phyloP scores from a whole-genome alignment of 2,888 invertebrate genomes.

The Labia minor region DNA sequence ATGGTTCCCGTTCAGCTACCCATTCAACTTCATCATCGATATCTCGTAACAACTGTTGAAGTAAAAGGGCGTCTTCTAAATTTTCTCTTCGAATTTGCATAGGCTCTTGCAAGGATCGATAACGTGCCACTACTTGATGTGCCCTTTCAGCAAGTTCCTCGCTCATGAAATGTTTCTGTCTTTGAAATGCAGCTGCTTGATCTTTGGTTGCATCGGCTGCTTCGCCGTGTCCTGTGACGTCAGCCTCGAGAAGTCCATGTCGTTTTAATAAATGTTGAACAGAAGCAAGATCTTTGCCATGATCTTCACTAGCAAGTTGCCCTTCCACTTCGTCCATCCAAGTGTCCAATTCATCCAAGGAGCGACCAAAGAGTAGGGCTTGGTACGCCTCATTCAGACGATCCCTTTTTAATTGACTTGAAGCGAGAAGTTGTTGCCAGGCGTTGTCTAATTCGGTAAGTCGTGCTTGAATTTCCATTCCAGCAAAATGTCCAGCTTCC shows the following conservation, averaged over 20 bases:
- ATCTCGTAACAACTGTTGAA: constrained; percentile 84
- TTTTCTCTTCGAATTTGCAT: constrained; percentile 84
- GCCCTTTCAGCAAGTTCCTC: constrained; percentile 72
- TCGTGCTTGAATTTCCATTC: constrained; percentile 69
- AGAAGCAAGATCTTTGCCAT: constrained; percentile 73
- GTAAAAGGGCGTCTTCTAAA: constrained; percentile 74
- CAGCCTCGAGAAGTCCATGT: constrained; percentile 73
- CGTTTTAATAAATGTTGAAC: constrained; percentile 73
- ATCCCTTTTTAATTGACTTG: constrained; percentile 71
- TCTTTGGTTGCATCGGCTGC: constrained; percentile 69
- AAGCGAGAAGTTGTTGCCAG: constrained; percentile 76
- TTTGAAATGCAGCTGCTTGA: constrained; percentile 65
- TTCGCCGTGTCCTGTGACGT: constrained; percentile 72
- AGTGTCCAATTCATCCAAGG: constrained; percentile 80
- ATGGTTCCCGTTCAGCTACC: constrained; percentile 66
- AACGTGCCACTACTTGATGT: constrained; percentile 53
- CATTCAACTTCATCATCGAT: constrained; percentile 88
- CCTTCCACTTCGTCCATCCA: constrained; percentile 87
- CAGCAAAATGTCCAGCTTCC: constrained; percentile 76
- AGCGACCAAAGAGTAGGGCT: constrained; percentile 75
- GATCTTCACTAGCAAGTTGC: constrained; percentile 62
- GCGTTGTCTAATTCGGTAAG: constrained; percentile 73
- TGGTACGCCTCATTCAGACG: constrained; percentile 80
- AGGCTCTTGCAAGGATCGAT: constrained; percentile 75
- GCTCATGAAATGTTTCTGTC: constrained; percentile 77